Evolutionary conservation across 1,140 invertebrate genomes (phyloP).

Genomic region (Ips nitidus): DNA sequence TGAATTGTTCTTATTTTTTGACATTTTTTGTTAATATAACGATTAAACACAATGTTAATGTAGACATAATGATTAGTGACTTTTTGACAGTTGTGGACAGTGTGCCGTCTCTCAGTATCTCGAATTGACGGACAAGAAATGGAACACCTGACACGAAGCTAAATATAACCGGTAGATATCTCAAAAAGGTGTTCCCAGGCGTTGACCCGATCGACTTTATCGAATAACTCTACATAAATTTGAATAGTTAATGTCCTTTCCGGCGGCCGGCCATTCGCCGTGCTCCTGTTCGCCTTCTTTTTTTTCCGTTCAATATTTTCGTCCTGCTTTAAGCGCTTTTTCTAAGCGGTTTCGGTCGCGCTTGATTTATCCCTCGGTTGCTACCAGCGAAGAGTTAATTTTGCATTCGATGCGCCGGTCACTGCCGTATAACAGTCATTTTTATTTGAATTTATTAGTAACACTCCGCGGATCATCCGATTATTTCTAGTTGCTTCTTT

Average conservation of each 20-base stretch:
- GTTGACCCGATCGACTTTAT: constrained; percentile 37
- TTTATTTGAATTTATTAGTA: constrained; percentile 38
- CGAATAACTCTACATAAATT: constrained; percentile 38
- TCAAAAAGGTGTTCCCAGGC: constrained; percentile 33
- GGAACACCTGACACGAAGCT: constrained; percentile 3
- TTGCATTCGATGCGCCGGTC: constrained; percentile 33
- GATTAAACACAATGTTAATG: too few relatives aligned
- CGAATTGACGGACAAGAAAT: too few relatives aligned
- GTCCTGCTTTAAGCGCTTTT: constrained; percentile 23
- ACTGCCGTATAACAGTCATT: constrained; percentile 34
- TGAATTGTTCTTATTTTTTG: too few relatives aligned
- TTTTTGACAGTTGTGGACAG: too few relatives aligned
- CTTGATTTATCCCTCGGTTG: constrained; percentile 34
- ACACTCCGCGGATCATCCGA: constrained; percentile 22
- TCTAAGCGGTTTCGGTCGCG: constrained; percentile 32
- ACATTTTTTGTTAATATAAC: too few relatives aligned
- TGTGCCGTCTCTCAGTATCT: too few relatives aligned
- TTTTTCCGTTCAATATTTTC: constrained; percentile 23
- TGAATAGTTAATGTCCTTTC: constrained; percentile 35
- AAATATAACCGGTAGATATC: constrained; percentile 27
- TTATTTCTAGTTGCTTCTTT: neutral
- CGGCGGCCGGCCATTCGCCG: constrained; percentile 28
- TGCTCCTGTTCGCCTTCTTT: constrained; percentile 30
- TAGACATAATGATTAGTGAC: too few relatives aligned
- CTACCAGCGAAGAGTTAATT: constrained; percentile 32